Percentiles rank a stretch among this genome's conserved stretches.
Evolutionary conservation across 1,140 invertebrate genomes (phyloP).

Genomic region (Conus ventricosus): DNA sequence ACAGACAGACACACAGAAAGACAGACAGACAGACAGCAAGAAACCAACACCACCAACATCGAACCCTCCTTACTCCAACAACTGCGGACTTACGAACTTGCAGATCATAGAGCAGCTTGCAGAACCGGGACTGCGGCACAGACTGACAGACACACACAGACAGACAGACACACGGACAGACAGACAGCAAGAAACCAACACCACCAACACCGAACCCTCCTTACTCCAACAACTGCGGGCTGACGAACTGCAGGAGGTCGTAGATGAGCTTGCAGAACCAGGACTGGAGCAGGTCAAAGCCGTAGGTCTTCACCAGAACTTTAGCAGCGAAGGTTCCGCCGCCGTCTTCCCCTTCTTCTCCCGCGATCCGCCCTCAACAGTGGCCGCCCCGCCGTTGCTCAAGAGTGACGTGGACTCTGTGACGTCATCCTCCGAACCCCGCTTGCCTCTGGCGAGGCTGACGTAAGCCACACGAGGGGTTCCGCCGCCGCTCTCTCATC

Average conservation of each 20-base stretch:
- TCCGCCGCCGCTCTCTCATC: no score
- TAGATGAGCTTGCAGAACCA: slow-evolving; percentile 66
- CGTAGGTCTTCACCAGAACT: slow-evolving; percentile 61
- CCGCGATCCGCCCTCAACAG: slow-evolving; percentile 31
- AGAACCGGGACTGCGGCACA: no score
- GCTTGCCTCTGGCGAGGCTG: no score
- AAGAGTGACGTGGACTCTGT: slow-evolving; percentile 44
- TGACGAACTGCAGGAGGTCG: slow-evolving; percentile 65
- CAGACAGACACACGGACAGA: neutral
- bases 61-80: neutral
- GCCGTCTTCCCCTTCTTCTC: slow-evolving; percentile 46
- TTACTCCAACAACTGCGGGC: neutral
- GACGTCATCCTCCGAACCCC: no score
- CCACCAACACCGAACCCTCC: neutral
- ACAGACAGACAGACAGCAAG: neutral
- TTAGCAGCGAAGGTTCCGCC: slow-evolving; percentile 56
- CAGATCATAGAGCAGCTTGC: slow-evolving; percentile 52
- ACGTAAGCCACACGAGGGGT: no score
- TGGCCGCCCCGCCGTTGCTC: slow-evolving; percentile 10
- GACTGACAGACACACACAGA: neutral
- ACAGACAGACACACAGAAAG: neutral
- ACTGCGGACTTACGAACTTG: slow-evolving; percentile 55
- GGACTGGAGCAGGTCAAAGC: slow-evolving; percentile 54
- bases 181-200: neutral
- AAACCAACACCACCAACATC: neutral